Evolutionary conservation across 2,888 invertebrate species (phyloP), one percentile per base, ranked within the genome.

Genomic region (Sesamia inferens): DNA sequence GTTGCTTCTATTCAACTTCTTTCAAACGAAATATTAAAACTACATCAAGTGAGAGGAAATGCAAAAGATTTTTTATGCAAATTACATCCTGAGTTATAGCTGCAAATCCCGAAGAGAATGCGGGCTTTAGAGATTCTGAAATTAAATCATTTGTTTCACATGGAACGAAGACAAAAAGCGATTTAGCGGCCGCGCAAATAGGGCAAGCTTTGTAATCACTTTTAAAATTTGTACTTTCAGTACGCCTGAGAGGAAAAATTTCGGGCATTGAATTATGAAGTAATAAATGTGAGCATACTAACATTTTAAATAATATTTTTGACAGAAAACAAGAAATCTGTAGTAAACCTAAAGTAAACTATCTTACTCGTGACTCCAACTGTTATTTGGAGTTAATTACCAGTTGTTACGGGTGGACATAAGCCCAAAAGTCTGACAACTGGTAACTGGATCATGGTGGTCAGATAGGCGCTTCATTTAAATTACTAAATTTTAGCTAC

Each of bases 1-100:
- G 90, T 91, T 89, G 88, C 87, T 87, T 87, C 84, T 75, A 81
- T 84, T 83, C 83, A 78, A 79, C 73, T 79, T 74, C 79, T 78
- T 83, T 83, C 64, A 81, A 76, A 70, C 16, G 74, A 81, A 82
- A 86, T 88, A 88, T 92, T 92, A 91, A 91, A 92, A 90, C 86
- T 87, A 88, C 83, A 90, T 90, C 87, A 88, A 89, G 87, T 82
- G 83, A 84, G 72, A 77, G 81, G 81, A 85, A 85, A 85, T 81
- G 84, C 79, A 77, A 78, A 85, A 81, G 78, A 74, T 83, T 86
- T 87, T 88, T 87, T 86, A 87, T 88, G 83, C 79, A 89, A 89
- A 89, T 88, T 85, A 80, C 79, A 76, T 74, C 76, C 74, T 84
- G 79, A 85, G 82, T 85, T 85, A 83, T 85, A 82, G 79, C 69